Base-by-base conservation (phyloP, 2,797 vertebrate genomes). In the Pangasius larnaudii region DNA sequence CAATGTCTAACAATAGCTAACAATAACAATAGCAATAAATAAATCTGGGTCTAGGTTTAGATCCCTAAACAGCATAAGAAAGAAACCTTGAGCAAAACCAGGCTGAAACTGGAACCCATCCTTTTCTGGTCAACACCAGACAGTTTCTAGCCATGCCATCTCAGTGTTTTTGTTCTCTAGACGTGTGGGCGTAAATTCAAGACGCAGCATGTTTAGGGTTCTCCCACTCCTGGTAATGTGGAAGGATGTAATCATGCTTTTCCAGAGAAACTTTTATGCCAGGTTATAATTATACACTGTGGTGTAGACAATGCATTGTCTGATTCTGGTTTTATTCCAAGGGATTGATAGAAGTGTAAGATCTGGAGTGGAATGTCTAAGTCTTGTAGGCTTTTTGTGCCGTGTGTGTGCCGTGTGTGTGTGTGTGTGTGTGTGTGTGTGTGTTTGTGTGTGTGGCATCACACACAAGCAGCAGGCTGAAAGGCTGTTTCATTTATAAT, bases 121-220 rank as follows among this genome's bases (percentile, higher is more conserved):
- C 1, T 77, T 77, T 51, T 77, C 13, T 49, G 2, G 27, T n/a
- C 74, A 53, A 78, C 49, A 61, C 14, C n/a, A 39, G 49, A 24
- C 65, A 71, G 72, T 19, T 59, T 72, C 4, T n/a, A 0, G 18
- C 53, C 22, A 39, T 63, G 42, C 2, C 56, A 30, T 33, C 30
- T 16, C 56, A 27, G 33, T 75, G 36, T 74, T 79, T 36, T 85
- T 81, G 33, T 77, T 69, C 51, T 87, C 33, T 80, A 59, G 42
- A 42, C 22, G 16, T 63, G 24, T 9, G 30, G 46, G 49, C 7
- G 8, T 3, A 10, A 30, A 19, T 53, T 82, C 88, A 86, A 85
- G 91, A 69, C 71, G 22, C 19, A 58, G 42, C 90, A 89, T 88
- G 89, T 86, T 59, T 88, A 30, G 53, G 53, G 30, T 79, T 59